Percentiles rank a stretch among this genome's conserved stretches.
These are phyloP conservation scores for Ctenomys sociabilis DNA, from an alignment of 2,113 vertebrate species.

Conservation along the genomic window DNA sequence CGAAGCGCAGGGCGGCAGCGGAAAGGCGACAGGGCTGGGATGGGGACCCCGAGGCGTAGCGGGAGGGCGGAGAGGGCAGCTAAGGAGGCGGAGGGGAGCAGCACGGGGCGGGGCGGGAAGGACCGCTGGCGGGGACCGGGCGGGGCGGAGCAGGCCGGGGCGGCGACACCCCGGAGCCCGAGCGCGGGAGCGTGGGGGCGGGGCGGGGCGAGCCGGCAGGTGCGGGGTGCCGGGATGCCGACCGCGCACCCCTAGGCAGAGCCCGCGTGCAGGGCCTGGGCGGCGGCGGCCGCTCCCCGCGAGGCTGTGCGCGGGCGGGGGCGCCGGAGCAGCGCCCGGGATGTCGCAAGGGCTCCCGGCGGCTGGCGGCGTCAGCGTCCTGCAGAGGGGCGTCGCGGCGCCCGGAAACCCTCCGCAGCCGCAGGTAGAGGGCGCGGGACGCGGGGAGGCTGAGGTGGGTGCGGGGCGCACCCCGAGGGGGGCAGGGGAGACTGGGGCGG, in stretches of 20 bases:
- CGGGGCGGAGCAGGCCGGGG: background rate
- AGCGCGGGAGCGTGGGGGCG: background rate
- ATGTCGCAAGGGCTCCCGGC: slow-evolving; percentile 82
- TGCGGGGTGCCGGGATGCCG: slow-evolving; percentile 60
- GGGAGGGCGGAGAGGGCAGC: background rate
- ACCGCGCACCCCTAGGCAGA: slow-evolving; percentile 53
- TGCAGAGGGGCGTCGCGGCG: slow-evolving; percentile 74
- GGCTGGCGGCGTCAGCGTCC: slow-evolving; percentile 72
- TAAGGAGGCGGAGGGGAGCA: background rate
- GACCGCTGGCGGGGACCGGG: background rate
- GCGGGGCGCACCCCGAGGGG: background rate
- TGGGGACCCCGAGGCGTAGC: background rate
- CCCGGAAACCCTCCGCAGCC: slow-evolving; percentile 72
- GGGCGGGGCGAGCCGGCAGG: slow-evolving; percentile 48
- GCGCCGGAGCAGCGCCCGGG: slow-evolving; percentile 58
- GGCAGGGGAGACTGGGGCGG: background rate
- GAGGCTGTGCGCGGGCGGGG: slow-evolving; percentile 48
- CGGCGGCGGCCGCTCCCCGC: slow-evolving; percentile 48
- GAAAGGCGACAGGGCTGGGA: slow-evolving; percentile 12
- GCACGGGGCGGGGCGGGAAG: background rate
- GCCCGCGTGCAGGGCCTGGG: slow-evolving; percentile 51
- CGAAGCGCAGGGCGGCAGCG: slow-evolving; percentile 66
- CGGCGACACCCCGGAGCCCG: background rate
- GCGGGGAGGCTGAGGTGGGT: accelerated
- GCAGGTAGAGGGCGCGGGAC: slow-evolving; percentile 58